Base-by-base conservation (phyloP, 1,140 invertebrate genomes). In the Drosophila oshimai region DNA sequence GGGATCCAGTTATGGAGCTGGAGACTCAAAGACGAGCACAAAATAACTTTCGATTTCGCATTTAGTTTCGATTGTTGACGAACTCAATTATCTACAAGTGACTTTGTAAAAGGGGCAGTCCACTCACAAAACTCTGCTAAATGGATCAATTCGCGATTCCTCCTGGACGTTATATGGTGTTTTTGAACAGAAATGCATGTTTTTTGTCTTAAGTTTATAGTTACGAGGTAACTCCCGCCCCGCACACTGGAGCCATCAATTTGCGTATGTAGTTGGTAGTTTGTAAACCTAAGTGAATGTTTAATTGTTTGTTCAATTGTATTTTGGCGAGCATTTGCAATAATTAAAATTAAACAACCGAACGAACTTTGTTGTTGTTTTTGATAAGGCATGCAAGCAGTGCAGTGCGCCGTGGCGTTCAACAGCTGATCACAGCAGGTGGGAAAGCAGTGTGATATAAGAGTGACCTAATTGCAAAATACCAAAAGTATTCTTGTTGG, bases 1-100 rank as follows among this genome's bases (percentile, higher is more conserved):
- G 89, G 89, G 49, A 13, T 97, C 96, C 9, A 95, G 94, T n/a
- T 97, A 97, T 89, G 96, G 96, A 39, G 72, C 65, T 29, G 41
- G 57, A 18, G 55, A 61, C 37, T 18, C 58, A 37, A 87, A 87
- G 47, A 1, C 61, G 12, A 70, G 68, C 72, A 58, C 84, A 89
- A 88, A 90, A 45, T 88, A 84, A 88, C 18, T 86, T 45, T 57
- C 13, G 62, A 67, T 47, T 58, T 62, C 50, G 42, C 57, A 62
- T 73, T 74, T 60, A 28, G 67, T 67, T 55, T 64, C 53, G 68
- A 45, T 50, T 73, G 83, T 74, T 67, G 62, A 79, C 72, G 65
- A 62, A 80, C 73, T 74, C 53, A 64, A 73, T 71, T 78, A 80
- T 68, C 57, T 69, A 69, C 77, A 81, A 68, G 24, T 58, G 67